Conservation (phyloP, 2,113 vertebrate genomes). For the Macrotis lagotis region DNA sequence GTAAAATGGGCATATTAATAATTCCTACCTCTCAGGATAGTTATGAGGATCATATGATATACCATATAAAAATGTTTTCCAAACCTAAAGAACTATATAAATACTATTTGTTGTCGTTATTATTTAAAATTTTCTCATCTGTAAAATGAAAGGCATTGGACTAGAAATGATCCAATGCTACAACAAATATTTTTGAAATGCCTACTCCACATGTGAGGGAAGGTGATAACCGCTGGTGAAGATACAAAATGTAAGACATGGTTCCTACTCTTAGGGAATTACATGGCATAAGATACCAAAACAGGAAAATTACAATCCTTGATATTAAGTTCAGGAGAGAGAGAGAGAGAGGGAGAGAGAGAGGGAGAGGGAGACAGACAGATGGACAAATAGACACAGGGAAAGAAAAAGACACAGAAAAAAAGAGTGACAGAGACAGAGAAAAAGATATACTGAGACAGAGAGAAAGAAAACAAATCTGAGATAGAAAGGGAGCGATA, state of each 20-base stretch:
- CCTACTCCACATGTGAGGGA: neutral
- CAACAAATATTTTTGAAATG: neutral
- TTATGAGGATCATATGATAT: neutral
- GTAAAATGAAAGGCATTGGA: neutral
- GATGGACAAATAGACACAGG: neutral
- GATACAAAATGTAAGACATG: neutral
- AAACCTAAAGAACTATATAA: neutral
- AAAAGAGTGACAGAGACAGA: neutral
- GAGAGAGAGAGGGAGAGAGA: neutral
- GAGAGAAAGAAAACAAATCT: neutral
- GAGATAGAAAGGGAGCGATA: rapidly evolving
- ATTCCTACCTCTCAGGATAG: neutral
- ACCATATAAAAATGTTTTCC: too few relatives aligned
- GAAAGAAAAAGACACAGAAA: neutral
- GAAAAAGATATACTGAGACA: neutral
- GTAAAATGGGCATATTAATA: neutral
- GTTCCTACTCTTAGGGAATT: neutral
- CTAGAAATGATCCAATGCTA: neutral
- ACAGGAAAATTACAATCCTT: neutral
- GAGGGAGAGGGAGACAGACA: neutral
- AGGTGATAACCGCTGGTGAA: neutral
- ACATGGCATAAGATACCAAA: neutral
- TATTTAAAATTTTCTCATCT: neutral
- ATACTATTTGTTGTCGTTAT: neutral
- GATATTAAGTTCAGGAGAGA: neutral